phyloP scores from a whole-genome alignment of 64 coral and sea anemone genomes.

The Stylophora pistillata region DNA sequence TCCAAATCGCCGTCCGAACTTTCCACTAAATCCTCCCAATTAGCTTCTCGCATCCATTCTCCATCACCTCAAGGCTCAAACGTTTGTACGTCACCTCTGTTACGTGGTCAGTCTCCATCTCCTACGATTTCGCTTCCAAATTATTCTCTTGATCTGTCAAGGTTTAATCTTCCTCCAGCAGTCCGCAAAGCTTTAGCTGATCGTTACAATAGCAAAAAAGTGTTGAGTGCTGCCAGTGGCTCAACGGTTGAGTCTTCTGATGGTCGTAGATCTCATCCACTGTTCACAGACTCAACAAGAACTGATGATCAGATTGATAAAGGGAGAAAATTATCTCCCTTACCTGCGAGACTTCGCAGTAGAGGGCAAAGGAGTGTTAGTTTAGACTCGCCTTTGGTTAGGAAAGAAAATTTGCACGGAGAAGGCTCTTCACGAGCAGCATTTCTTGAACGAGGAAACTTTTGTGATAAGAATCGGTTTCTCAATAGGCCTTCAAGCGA shows the following conservation, averaged over 20 bases:
- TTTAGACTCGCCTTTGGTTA: slow-evolving; percentile 39
- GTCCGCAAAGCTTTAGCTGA: slow-evolving; percentile 46
- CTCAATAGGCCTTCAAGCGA: not conserved
- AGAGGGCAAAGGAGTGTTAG: slow-evolving; percentile 52
- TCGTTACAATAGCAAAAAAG: slow-evolving; percentile 37
- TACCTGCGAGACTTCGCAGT: slow-evolving; percentile 30
- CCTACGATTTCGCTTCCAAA: not conserved
- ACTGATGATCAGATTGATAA: not conserved
- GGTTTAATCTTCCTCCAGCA: slow-evolving; percentile 54
- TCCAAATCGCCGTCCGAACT: slow-evolving; percentile 30
- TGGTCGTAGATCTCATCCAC: slow-evolving; percentile 27
- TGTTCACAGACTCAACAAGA: not conserved
- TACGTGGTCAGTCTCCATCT: not conserved
- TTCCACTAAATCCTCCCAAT: not conserved
- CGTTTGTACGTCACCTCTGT: not conserved
- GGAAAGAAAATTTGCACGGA: not conserved
- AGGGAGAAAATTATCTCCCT: not conserved
- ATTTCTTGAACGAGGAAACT: not conserved
- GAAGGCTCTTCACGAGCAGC: not conserved
- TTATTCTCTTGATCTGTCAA: slow-evolving; percentile 39
- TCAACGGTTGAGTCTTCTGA: not conserved
- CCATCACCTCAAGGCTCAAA: not conserved
- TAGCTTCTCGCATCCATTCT: not conserved
- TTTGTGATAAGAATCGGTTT: not conserved
- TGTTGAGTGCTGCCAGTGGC: not conserved